These are phyloP conservation scores for Dastarcus helophoroides DNA, from an alignment of 2,888 invertebrate genomes.

Conservation along the genomic window DNA sequence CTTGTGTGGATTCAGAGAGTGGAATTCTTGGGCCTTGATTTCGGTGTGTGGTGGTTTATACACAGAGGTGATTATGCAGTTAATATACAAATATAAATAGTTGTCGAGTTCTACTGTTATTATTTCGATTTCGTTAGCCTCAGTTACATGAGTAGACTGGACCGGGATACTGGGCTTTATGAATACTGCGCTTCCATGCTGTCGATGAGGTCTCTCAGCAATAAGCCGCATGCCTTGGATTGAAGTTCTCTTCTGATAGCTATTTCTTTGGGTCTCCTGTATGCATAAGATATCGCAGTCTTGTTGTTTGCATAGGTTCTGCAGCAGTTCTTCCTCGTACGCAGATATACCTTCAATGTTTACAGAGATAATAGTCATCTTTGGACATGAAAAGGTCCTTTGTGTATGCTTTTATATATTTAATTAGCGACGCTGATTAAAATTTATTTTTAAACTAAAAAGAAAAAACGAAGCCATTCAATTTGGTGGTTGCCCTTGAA, in stretches of 20 bases:
- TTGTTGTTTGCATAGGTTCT: conserved; percentile 2
- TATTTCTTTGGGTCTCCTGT: conserved; percentile 5
- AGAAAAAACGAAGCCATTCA: no score
- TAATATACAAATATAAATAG: no score
- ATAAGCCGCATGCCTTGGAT: conserved; percentile 3
- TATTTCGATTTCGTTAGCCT: conserved; percentile 6
- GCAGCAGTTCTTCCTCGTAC: conserved; percentile 6
- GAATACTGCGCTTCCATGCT: conserved; percentile 7
- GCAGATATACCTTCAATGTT: conserved; percentile 9
- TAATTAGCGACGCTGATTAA: no score
- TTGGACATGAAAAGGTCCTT: conserved; percentile 3
- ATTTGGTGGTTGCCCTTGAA: no score
- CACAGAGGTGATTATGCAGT: conserved; percentile 5
- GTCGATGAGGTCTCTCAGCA: conserved; percentile 5
- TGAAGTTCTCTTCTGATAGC: no score
- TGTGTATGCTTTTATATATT: no score
- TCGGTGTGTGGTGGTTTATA: conserved; percentile 6
- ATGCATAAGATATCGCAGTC: conserved; percentile 4
- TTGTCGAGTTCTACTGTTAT: conserved; percentile 7
- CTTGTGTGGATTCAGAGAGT: neutral
- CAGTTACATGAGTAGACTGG: conserved; percentile 1
- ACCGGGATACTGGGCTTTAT: conserved; percentile 6
- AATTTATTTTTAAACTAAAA: no score
- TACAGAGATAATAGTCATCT: conserved; percentile 3
- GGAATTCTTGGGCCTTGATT: conserved; percentile 4